Evolutionary conservation across 1,140 invertebrate species (phyloP), one percentile per base, ranked within the genome.

Genomic region (Acromyrmex echinatior): DNA sequence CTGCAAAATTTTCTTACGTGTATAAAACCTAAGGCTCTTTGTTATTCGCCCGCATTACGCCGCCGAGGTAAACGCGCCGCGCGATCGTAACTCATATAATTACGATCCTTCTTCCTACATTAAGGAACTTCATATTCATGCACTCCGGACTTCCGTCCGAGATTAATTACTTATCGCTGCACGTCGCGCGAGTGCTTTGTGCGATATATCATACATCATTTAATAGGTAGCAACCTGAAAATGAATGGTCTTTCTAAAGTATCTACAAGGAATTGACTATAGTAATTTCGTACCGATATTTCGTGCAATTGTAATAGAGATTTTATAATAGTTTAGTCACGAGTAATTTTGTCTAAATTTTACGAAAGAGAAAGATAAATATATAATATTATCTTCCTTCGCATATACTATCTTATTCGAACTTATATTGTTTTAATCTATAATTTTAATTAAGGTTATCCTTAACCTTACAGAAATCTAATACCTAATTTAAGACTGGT

Each of bases 71-170:
- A 84, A 62, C 56, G 25, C 53, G 49, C 63, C 16, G 18, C 80
- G 80, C 56, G 70, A 74, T 74, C 71, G 80, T 73, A 74, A 76
- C 73, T 84, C 70, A 84, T 84, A 84, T 84, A 84, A 84, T 84
- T 84, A 76, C 70, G 28, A 74, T 84, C 70, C 70, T 31, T 82
- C 68, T 76, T 84, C 39, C 49, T 84, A 76, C 39, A 84, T 84
- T 51, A 76, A 76, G 39, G 28, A 62, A 74, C 80, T 63, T 84
- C 51, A 58, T 71, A 71, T 71, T 81, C 66, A 62, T 74, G 80
- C 56, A 62, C 2, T 12, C 56, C 80, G 56, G 80, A 84, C 56
- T 84, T 84, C 80, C 80, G 80, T 16, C 45, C 60, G 28, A 84
- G 45, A 28, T 84, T 84, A 84, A 84, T 84, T 84, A 84, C 70